Conservation (phyloP, 2,888 invertebrate genomes). For the Oegoconia quadripuncta region DNA sequence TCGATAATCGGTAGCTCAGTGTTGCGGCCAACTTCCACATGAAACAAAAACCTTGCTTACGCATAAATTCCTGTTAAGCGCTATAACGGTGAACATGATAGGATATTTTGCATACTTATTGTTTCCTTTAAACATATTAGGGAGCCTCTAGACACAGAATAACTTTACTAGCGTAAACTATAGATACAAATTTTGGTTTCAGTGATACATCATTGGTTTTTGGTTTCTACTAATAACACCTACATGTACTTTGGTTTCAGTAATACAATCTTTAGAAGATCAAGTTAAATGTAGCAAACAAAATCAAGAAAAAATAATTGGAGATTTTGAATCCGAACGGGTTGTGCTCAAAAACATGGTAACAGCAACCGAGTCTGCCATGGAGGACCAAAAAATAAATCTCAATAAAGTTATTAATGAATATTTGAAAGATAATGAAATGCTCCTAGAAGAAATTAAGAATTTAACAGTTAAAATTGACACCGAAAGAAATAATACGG, state of each 20-base stretch:
- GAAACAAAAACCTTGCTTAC: too few relatives aligned
- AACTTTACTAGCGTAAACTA: too few relatives aligned
- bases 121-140: too few relatives aligned
- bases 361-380: conserved; percentile 53
- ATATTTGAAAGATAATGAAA: conserved; percentile 35
- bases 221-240: too few relatives aligned
- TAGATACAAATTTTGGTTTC: too few relatives aligned
- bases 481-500: conserved; percentile 23
- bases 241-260: conserved; percentile 31
- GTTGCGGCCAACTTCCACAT: too few relatives aligned
- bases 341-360: conserved; percentile 55
- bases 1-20: too few relatives aligned
- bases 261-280: conserved; percentile 41
- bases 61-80: too few relatives aligned
- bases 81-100: too few relatives aligned
- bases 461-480: conserved; percentile 25
- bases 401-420: conserved; percentile 38
- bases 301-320: conserved; percentile 44
- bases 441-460: conserved; percentile 33
- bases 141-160: too few relatives aligned
- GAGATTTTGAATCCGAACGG: conserved; percentile 53
- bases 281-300: conserved; percentile 39
- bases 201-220: too few relatives aligned
- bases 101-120: too few relatives aligned
- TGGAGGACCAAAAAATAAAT: conserved; percentile 52